Evolutionary conservation across 2,113 vertebrate species (phyloP).

Genomic region (Atlantisia rogersi): DNA sequence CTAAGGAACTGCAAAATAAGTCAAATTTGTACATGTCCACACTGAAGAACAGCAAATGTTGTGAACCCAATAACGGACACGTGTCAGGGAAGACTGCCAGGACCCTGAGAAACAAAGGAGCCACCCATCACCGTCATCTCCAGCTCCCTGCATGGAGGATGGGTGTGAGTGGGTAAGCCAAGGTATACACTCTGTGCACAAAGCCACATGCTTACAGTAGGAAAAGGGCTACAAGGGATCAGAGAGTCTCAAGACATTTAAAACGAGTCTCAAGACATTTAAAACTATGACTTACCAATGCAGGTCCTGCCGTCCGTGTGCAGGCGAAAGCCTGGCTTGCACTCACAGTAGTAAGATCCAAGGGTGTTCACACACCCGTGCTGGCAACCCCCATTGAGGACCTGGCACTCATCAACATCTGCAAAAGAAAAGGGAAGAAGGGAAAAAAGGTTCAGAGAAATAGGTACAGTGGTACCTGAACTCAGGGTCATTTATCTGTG

Average conservation of each 20-base stretch:
- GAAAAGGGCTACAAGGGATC: accelerated
- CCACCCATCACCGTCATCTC: background rate
- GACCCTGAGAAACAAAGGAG: background rate
- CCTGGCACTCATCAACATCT: slow-evolving; percentile 94
- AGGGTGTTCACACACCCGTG: slow-evolving; percentile 91
- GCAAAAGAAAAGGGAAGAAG: background rate
- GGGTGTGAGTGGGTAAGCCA: accelerated
- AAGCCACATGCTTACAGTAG: accelerated
- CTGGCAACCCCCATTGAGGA: slow-evolving; percentile 95
- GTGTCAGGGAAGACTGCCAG: accelerated
- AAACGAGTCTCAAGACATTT: accelerated
- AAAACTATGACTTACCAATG: slow-evolving; percentile 77
- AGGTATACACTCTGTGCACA: accelerated
- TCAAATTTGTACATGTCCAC: accelerated
- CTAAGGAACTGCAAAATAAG: background rate
- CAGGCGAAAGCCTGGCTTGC: slow-evolving; percentile 84
- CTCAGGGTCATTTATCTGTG: background rate
- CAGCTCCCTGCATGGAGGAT: accelerated
- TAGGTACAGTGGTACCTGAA: accelerated
- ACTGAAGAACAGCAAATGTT: accelerated
- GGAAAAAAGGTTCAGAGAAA: background rate
- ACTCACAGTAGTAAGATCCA: slow-evolving; percentile 90
- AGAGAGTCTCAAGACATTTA: accelerated
- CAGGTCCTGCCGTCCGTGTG: slow-evolving; percentile 92
- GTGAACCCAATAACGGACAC: background rate